A percentile compares a stretch with the other conserved stretches of the same genome.
Conservation (phyloP, 2,797 vertebrate genomes). For the Etheostoma perlongum region DNA sequence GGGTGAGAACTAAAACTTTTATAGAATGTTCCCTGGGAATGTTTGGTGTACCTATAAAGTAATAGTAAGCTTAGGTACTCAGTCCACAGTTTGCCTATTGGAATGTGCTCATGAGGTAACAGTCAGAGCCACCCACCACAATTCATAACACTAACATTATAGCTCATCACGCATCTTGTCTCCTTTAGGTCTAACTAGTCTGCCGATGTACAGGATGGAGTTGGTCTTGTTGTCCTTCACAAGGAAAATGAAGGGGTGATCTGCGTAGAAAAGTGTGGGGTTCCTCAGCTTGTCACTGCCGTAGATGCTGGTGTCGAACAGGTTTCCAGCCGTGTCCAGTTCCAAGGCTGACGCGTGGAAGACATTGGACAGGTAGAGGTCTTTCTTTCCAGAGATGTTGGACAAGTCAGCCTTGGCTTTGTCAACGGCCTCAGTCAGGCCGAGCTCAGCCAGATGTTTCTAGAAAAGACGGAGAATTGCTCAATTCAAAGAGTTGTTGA, state of each 20-base stretch:
- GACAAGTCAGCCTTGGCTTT: constrained; percentile 97
- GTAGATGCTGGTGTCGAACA: constrained; percentile 90
- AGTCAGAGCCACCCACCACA: constrained; percentile 41
- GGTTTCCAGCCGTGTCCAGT: constrained; percentile 91
- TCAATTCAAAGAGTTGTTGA: neutral
- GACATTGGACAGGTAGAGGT: constrained; percentile 94
- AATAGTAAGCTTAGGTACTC: constrained; percentile 37
- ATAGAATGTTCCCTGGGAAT: constrained; percentile 40
- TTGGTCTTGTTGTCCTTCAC: constrained; percentile 96
- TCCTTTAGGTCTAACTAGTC: constrained; percentile 93
- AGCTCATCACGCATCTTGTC: constrained; percentile 97
- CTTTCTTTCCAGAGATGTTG: constrained; percentile 98
- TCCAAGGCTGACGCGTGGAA: constrained; percentile 93
- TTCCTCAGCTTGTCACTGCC: constrained; percentile 89
- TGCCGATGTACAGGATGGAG: constrained; percentile 95
- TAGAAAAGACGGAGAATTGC: constrained; percentile 62
- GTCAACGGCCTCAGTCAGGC: constrained; percentile 95
- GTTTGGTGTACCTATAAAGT: neutral
- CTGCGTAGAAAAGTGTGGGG: constrained; percentile 95
- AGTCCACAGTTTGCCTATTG: constrained; percentile 54
- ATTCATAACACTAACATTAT: constrained; percentile 75
- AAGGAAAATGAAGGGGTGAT: constrained; percentile 97
- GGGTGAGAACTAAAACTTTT: neutral
- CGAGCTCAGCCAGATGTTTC: constrained; percentile 94
- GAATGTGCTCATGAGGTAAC: constrained; percentile 79